Evolutionary conservation across 2,797 vertebrate species (phyloP).

Genomic region (Argya squamiceps): DNA sequence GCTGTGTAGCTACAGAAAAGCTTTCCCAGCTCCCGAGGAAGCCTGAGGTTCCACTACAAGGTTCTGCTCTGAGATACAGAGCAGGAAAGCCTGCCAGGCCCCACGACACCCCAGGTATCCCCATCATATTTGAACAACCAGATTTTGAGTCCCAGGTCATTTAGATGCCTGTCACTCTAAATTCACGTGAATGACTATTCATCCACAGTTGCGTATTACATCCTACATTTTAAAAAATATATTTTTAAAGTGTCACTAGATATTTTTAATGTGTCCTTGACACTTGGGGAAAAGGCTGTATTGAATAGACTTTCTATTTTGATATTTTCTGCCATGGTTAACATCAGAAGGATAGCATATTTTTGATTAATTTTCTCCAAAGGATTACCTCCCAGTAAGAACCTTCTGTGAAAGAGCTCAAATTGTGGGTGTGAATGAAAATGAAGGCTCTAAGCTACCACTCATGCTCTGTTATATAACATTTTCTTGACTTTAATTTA

Average conservation of each 20-base stretch:
- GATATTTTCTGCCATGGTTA: background rate
- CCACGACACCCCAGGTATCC: background rate
- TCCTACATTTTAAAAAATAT: background rate
- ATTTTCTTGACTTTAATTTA: constrained; percentile 59
- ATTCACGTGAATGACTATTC: background rate
- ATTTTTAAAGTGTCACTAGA: background rate
- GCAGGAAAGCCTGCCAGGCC: background rate
- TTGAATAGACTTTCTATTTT: background rate
- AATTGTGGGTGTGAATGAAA: constrained; percentile 57
- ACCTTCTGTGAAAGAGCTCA: constrained; percentile 13
- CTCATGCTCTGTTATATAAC: constrained; percentile 57
- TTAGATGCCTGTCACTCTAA: background rate
- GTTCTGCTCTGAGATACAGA: background rate
- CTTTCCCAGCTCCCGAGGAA: background rate
- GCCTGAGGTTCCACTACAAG: background rate
- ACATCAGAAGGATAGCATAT: background rate
- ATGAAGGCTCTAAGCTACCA: constrained; percentile 25
- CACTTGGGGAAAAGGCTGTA: background rate
- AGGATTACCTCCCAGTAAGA: constrained; percentile 27
- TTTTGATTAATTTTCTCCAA: constrained; percentile 20
- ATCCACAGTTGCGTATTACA: background rate
- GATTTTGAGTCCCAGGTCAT: background rate
- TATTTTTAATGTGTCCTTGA: background rate
- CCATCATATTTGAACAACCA: background rate
- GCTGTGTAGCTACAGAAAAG: background rate